Evolutionary conservation across 1,140 invertebrate species (phyloP).

Genomic region (Mercenaria mercenaria): DNA sequence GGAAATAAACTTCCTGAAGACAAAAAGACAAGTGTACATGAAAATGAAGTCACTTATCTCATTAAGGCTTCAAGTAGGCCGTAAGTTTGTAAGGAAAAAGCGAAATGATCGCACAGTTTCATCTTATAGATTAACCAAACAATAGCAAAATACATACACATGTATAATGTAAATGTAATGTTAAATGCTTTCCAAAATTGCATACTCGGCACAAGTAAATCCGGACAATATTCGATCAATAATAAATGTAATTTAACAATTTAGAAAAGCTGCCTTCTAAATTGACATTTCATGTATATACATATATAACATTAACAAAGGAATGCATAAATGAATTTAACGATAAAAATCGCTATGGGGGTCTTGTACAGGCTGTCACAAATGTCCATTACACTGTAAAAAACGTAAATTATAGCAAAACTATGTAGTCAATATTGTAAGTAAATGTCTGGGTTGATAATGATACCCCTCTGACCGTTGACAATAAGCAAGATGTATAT

Average conservation of each 20-base stretch:
- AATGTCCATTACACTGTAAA: background rate
- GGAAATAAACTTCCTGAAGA: background rate
- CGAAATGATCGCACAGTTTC: too few species aligned
- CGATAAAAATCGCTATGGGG: background rate
- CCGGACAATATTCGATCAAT: too few species aligned
- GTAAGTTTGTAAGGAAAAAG: too few species aligned
- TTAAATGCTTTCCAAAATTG: too few species aligned
- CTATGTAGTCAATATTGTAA: background rate
- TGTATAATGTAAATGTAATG: too few species aligned
- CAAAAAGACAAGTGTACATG: too few species aligned
- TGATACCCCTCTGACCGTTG: background rate
- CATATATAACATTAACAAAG: background rate
- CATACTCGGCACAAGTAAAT: too few species aligned
- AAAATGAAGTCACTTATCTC: too few species aligned
- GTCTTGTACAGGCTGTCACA: background rate
- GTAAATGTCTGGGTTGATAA: background rate
- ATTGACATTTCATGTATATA: background rate
- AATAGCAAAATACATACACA: too few species aligned
- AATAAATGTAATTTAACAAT: background rate
- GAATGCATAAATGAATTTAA: background rate
- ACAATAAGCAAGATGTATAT: too few species aligned
- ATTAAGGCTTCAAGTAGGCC: too few species aligned
- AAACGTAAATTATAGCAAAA: background rate
- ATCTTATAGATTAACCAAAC: too few species aligned
- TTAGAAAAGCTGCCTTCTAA: background rate